Percentiles rank a stretch among this genome's conserved stretches.
Evolutionary conservation across 2,888 invertebrate species (phyloP).

Genomic region (Cheilosia scutellata): DNA sequence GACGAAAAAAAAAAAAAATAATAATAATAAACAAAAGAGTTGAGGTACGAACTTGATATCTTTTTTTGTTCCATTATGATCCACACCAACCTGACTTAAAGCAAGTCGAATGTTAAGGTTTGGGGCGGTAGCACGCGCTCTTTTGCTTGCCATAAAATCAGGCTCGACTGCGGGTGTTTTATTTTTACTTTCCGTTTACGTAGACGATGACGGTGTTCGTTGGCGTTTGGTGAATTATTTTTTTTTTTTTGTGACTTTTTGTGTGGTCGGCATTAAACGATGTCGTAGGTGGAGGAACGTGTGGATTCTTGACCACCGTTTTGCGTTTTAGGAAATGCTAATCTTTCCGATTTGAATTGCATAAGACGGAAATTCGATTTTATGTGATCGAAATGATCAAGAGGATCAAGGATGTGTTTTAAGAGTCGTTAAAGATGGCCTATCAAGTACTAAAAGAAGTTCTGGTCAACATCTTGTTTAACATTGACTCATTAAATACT

Average conservation of each 20-base stretch:
- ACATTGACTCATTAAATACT: too few species aligned
- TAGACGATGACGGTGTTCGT: constrained; percentile 1
- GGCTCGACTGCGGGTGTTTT: constrained; percentile 26
- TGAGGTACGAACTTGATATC: constrained; percentile 53
- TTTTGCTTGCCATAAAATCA: constrained; percentile 13
- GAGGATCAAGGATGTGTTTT: too few species aligned
- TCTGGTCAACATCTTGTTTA: too few species aligned
- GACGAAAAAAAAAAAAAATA: background rate
- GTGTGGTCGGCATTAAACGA: constrained; percentile 22
- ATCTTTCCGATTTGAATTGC: constrained; percentile 27
- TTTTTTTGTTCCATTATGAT: constrained; percentile 9
- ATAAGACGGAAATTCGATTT: constrained; percentile 30
- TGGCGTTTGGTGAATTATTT: background rate
- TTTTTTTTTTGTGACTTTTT: background rate
- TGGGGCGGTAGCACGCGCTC: constrained; percentile 47
- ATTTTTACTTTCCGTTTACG: constrained; percentile 29
- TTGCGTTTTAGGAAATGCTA: constrained; percentile 45
- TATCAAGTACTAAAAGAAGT: too few species aligned
- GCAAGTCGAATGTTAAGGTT: constrained; percentile 38
- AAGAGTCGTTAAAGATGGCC: too few species aligned
- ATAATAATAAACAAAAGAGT: constrained; percentile 65
- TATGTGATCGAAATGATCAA: background rate
- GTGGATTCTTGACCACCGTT: constrained; percentile 37
- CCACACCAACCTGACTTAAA: constrained; percentile 20
- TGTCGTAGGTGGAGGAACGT: constrained; percentile 50